phyloP scores from a whole-genome alignment of 2,888 invertebrate species.

The Cotesia congregata region DNA sequence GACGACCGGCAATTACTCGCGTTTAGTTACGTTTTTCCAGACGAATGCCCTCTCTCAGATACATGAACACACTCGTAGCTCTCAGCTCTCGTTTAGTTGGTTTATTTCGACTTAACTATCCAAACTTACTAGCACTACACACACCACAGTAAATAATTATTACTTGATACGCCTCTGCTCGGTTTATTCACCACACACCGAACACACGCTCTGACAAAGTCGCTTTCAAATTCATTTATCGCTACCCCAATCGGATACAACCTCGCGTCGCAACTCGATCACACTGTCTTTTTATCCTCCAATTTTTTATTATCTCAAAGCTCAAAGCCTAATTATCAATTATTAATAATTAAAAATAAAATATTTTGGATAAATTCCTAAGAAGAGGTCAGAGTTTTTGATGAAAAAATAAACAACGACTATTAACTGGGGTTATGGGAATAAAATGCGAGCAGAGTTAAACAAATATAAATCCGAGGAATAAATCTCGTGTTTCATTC shows the following conservation, averaged over 20 bases:
- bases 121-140: slow-evolving; percentile 59
- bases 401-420: slow-evolving; percentile 14
- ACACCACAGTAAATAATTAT: neutral
- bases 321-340: neutral
- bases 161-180: neutral
- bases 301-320: neutral
- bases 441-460: neutral
- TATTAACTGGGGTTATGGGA: neutral
- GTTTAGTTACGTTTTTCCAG: slow-evolving; percentile 70
- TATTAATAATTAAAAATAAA: neutral
- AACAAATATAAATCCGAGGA: neutral
- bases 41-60: slow-evolving; percentile 65
- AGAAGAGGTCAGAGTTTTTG: neutral
- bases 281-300: neutral
- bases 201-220: neutral
- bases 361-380: neutral
- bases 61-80: slow-evolving; percentile 61
- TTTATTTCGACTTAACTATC: slow-evolving; percentile 62
- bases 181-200: too few species aligned
- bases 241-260: neutral
- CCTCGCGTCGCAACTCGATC: neutral
- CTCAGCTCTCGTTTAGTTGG: slow-evolving; percentile 54
- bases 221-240: neutral
- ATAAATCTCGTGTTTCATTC: slow-evolving; percentile 42
- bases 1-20: slow-evolving; percentile 66